Evolutionary conservation across 2,113 vertebrate genomes (phyloP).

Genomic region (Engraulis encrasicolus): DNA sequence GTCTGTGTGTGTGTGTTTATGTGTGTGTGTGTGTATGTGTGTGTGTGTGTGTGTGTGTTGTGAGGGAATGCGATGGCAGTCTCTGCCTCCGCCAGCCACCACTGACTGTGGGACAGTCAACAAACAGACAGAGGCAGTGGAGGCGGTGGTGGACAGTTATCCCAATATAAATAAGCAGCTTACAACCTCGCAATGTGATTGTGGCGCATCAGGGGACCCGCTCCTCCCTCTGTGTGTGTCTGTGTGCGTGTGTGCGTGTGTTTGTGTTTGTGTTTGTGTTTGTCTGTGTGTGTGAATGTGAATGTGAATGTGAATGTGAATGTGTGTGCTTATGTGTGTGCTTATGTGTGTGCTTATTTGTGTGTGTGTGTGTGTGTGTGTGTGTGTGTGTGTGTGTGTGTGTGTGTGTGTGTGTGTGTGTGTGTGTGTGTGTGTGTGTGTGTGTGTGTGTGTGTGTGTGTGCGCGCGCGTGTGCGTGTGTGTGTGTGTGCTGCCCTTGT

Average conservation of each 20-base stretch:
- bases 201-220: not conserved
- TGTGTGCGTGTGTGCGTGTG: too few species aligned
- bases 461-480: not conserved
- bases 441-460: not conserved
- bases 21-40: too few species aligned
- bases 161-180: conserved; percentile 6
- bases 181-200: not conserved
- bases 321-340: too few species aligned
- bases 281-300: not conserved
- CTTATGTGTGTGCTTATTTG: too few species aligned
- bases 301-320: not conserved
- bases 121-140: conserved; percentile 9
- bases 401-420: not conserved
- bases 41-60: not conserved
- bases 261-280: too few species aligned
- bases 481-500: not conserved
- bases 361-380: not conserved
- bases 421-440: not conserved
- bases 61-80: not conserved
- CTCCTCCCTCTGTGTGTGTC: too few species aligned
- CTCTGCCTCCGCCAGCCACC: too few species aligned
- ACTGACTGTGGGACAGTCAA: not conserved
- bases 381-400: not conserved
- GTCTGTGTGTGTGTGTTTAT: too few species aligned
- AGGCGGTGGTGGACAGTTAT: conserved; percentile 7